Evolutionary conservation across 2,888 invertebrate species (phyloP), one percentile per base, ranked within the genome.

Genomic region (Cataglyphis rosenhaueri): DNA sequence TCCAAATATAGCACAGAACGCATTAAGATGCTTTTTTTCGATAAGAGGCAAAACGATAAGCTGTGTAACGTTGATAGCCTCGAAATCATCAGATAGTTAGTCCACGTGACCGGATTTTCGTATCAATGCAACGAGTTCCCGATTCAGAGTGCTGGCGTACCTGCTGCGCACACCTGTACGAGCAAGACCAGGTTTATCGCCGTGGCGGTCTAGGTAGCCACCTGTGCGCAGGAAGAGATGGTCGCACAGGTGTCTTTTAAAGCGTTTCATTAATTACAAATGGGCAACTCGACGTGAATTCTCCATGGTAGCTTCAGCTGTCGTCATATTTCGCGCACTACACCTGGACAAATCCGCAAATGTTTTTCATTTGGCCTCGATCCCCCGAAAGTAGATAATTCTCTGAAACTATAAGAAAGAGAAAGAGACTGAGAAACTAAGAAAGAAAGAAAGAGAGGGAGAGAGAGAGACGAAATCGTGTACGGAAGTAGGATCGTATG

Each of bases 201-300:
- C 85, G 86, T 86, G 86, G 44, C 84, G 87, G 84, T 81, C 83
- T 66, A 76, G 71, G 82, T 66, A 82, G 91, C 91, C 92, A 92
- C 92, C 92, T 92, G 92, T 92, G 90, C 88, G 84, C 55, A 52
- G 9, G 83, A 90, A 82, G 87, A 91, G 87, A 91, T 88, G 86
- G 89, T 86, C 91, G 90, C 91, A 92, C 92, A 92, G 92, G 92
- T 92, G 92, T 92, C 92, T 90, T 89, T 90, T 87, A 87, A 89
- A 90, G 89, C 89, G 86, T 92, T 92, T 92, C 92, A 91, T 92
- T 92, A 92, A 92, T 92, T 92, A 92, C 91, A 89, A 91, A 91
- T 90, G 89, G 89, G 85, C 88, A 91, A 90, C 84, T 71, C 3
- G 29, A 52, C 55, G 71, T 61, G 79, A 82, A 66, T 74, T 84